Conservation (phyloP, 2,113 vertebrate genomes). For the Dascyllus trimaculatus region DNA sequence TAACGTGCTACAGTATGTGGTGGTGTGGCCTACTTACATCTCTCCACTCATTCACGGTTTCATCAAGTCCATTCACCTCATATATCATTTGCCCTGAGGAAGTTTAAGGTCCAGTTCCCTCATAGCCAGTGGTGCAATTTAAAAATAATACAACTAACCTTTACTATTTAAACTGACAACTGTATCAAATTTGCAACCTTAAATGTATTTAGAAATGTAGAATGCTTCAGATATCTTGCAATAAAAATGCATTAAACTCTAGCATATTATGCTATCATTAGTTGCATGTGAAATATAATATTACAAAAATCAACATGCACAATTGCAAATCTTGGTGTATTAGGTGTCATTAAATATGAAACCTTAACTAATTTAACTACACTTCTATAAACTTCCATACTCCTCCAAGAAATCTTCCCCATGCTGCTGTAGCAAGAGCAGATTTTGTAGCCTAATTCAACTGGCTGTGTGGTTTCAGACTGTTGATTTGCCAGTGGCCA, state of each 20-base stretch:
- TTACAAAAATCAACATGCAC: not conserved
- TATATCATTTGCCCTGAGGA: constrained; percentile 18
- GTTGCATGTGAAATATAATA: constrained; percentile 6
- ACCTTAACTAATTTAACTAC: constrained; percentile 3
- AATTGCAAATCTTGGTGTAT: not conserved
- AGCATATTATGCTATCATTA: not conserved
- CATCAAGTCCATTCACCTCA: constrained; percentile 18
- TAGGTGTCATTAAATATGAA: not conserved
- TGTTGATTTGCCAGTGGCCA: constrained; percentile 55
- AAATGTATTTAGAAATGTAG: not conserved
- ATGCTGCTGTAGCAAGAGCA: constrained; percentile 4
- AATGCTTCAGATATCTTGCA: not conserved
- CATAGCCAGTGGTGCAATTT: not conserved
- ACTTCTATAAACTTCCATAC: not conserved
- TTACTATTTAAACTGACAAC: not conserved
- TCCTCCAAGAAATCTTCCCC: constrained; percentile 20
- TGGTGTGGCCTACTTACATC: constrained; percentile 30
- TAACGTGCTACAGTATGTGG: not conserved
- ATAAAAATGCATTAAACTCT: not conserved
- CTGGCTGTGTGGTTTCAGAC: constrained; percentile 60
- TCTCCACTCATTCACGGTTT: constrained; percentile 17
- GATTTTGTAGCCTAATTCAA: constrained; percentile 52
- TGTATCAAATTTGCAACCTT: not conserved
- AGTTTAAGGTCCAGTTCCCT: constrained; percentile 21
- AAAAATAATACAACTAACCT: not conserved